Evolutionary conservation across 2,113 vertebrate genomes (phyloP).

Genomic region (Calypte anna): DNA sequence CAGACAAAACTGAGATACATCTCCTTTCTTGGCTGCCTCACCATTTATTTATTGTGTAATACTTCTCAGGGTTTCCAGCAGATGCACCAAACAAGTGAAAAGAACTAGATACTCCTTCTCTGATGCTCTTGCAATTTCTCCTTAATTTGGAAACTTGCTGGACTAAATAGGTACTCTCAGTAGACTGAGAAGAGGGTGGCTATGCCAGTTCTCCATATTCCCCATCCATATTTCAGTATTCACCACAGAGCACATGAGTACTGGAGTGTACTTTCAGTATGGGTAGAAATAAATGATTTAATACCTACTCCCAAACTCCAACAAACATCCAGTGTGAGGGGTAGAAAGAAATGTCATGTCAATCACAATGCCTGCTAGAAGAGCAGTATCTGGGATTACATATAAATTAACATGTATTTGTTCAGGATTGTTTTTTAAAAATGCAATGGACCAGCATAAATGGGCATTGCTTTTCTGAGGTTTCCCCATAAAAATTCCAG

Average conservation of each 20-base stretch:
- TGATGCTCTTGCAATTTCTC: neutral
- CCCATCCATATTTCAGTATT: accelerated
- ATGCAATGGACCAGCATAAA: neutral
- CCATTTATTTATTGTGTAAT: neutral
- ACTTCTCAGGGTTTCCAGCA: neutral
- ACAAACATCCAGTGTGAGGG: neutral
- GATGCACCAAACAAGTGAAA: neutral
- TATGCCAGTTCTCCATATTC: neutral
- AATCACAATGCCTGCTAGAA: neutral
- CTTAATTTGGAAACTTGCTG: neutral
- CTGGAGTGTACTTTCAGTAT: neutral
- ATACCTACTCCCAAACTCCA: neutral
- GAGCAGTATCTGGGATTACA: neutral
- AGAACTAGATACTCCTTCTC: neutral
- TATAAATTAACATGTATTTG: accelerated
- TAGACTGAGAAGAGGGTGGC: neutral
- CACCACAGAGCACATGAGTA: neutral
- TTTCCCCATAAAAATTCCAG: neutral
- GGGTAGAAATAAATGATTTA: neutral
- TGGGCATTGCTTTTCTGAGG: neutral
- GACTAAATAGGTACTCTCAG: neutral
- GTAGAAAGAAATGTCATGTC: neutral
- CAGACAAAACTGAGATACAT: neutral
- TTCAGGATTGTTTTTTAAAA: neutral
- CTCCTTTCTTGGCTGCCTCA: neutral